Conservation (phyloP, 1,140 invertebrate genomes). For the Drosophila nannoptera region DNA sequence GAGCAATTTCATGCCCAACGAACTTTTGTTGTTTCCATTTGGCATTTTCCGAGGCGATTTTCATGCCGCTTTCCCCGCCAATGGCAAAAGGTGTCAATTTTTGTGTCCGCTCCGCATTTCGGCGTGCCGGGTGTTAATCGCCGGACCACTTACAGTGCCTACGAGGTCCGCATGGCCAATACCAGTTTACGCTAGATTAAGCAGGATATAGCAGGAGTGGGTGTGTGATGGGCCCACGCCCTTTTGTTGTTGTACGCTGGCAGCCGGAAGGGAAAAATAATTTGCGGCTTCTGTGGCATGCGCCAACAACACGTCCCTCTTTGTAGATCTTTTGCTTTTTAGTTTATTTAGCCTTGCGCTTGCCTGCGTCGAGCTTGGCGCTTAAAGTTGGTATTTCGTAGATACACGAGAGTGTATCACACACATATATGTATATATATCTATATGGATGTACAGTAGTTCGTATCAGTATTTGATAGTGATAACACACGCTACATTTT, state of each 20-base stretch:
- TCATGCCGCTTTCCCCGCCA: constrained; percentile 22
- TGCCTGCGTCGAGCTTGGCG: constrained; percentile 45
- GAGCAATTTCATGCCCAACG: constrained; percentile 74
- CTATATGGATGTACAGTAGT: constrained; percentile 38
- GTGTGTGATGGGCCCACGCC: constrained; percentile 20
- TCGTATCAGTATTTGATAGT: constrained; percentile 35
- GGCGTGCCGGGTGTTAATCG: constrained; percentile 63
- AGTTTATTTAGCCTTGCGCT: constrained; percentile 67
- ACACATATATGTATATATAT: constrained; percentile 21
- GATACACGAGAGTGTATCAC: constrained; percentile 19
- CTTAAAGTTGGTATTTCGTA: constrained; percentile 60
- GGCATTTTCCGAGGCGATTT: constrained; percentile 52
- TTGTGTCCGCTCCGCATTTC: constrained; percentile 53
- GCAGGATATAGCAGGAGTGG: constrained; percentile 39
- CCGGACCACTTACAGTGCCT: constrained; percentile 35
- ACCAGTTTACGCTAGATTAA: constrained; percentile 74
- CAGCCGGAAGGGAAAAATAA: constrained; percentile 53
- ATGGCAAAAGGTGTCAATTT: constrained; percentile 60
- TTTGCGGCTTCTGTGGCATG: constrained; percentile 63
- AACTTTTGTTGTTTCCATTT: constrained; percentile 72
- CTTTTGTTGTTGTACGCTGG: constrained; percentile 34
- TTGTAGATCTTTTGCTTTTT: constrained; percentile 63
- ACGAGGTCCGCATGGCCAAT: constrained; percentile 53
- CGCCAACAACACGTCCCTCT: constrained; percentile 58
- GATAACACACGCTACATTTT: constrained; percentile 32